Evolutionary conservation across 2,113 vertebrate species (phyloP), one percentile per base, ranked within the genome.

Genomic region (Neolamprologus modestus): DNA sequence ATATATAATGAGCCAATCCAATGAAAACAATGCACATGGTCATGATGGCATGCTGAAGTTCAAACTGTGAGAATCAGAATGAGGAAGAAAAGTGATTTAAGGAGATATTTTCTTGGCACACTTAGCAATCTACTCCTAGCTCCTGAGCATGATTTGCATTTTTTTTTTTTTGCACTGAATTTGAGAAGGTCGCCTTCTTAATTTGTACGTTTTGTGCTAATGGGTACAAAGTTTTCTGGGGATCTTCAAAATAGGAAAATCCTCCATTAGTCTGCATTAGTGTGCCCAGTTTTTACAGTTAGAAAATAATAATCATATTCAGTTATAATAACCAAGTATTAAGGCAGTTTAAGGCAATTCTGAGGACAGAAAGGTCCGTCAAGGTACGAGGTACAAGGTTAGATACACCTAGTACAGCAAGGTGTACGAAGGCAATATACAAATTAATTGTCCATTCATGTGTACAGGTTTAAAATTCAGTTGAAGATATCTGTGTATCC

Each of bases 361-460:
- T 21, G 11, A 37, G 0, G 11, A 68, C 63, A 21, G 11, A 68
- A 68, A 21, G 33, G 33, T 68, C 1, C 1, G 0, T 33, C 59
- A 63, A 63, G 6, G 11, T 68, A 37, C 33, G 35, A 66, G 59
- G 31, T 33, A 28, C 5, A 59, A 59, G 14, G 14, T 61, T 66
- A 37, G 61, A n/a, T 37, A 66, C 33, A 66, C 61, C 7, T 37
- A n/a, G 6, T 66, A 66, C 33, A 37, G 33, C 63, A 8, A 68
- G 63, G 19, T 68, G 7, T 37, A 21, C 3, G 0, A 40, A 14
- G 63, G 19, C 11, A 68, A 40, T 40, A 40, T 40, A 21, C 19
- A 68, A 13, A 40, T 68, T n/a, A 68, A n/a, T n/a, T 68, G 63
- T 68, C 66, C n/a, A 42, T 16, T 71, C n/a, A 14, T 24, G 37